These are phyloP conservation scores for Gryon sp. DNA, from an alignment of 1,140 invertebrate genomes.

Conservation along the genomic window DNA sequence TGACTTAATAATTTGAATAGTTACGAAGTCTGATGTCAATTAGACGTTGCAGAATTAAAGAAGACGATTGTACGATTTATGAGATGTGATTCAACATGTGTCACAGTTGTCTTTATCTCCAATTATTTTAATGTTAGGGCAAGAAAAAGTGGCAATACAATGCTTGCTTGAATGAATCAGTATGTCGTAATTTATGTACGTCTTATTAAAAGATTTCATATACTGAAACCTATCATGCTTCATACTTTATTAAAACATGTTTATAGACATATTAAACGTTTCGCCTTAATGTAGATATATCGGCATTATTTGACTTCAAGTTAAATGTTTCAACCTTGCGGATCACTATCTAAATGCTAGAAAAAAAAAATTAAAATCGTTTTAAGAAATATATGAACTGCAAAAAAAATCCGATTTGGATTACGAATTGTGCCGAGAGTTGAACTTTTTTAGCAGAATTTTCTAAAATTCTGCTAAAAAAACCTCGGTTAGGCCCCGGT, in stretches of 20 bases:
- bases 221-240: conserved; percentile 14
- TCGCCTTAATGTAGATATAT: conserved; percentile 45
- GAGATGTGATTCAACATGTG: conserved; percentile 48
- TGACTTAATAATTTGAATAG: conserved; percentile 26
- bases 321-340: conserved; percentile 46
- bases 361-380: no score
- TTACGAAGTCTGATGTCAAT: conserved; percentile 35
- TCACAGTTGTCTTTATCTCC: conserved; percentile 49
- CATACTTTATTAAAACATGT: conserved; percentile 42
- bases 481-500: no score
- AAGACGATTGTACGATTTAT: conserved; percentile 46
- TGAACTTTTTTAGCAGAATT: no score
- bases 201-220: conserved; percentile 52
- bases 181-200: conserved; percentile 47
- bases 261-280: conserved; percentile 53
- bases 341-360: no score
- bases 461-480: no score
- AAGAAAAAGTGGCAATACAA: conserved; percentile 26
- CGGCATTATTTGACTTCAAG: conserved; percentile 36
- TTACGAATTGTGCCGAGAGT: no score
- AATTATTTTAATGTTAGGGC: conserved; percentile 47
- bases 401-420: no score
- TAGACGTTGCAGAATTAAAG: conserved; percentile 22
- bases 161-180: conserved; percentile 25
- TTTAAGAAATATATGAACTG: no score